Evolutionary conservation across 2,113 vertebrate genomes (phyloP).

Genomic region (Opisthocomus hoazin): DNA sequence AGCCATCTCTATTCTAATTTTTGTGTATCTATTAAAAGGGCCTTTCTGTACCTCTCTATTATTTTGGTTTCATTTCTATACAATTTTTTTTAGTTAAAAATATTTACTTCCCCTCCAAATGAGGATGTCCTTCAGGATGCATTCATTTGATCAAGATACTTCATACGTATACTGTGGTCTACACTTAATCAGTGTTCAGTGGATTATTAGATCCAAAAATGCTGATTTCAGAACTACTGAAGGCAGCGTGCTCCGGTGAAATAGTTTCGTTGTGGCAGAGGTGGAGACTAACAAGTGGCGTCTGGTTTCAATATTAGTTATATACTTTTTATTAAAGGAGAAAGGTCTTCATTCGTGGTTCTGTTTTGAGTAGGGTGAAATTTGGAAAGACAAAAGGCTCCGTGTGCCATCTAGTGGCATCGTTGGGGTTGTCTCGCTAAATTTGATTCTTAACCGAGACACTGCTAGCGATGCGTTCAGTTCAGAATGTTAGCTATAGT

Average conservation of each 20-base stretch:
- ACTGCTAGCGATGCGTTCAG: not conserved
- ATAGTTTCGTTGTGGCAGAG: not conserved
- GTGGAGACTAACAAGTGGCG: not conserved
- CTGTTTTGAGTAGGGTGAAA: not conserved
- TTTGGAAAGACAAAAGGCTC: not conserved
- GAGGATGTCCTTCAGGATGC: not conserved
- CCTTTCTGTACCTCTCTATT: not conserved
- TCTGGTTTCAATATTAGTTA: not conserved
- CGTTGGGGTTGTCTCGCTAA: not conserved
- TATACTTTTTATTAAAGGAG: not conserved
- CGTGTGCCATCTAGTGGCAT: slow-evolving; percentile 73
- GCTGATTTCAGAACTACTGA: not conserved
- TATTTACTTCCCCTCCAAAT: not conserved
- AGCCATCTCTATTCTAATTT: not conserved
- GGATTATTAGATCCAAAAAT: not conserved
- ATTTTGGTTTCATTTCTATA: not conserved
- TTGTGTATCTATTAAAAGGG: not conserved
- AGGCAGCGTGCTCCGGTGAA: not conserved
- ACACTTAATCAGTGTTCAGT: not conserved
- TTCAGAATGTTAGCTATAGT: not conserved
- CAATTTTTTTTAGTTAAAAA: not conserved
- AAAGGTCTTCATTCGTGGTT: not conserved
- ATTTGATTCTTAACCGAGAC: not conserved
- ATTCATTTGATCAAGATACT: not conserved
- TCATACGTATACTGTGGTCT: not conserved